Evolutionary conservation across 1,140 invertebrate genomes (phyloP).

Genomic region (Bactericera cockerelli): DNA sequence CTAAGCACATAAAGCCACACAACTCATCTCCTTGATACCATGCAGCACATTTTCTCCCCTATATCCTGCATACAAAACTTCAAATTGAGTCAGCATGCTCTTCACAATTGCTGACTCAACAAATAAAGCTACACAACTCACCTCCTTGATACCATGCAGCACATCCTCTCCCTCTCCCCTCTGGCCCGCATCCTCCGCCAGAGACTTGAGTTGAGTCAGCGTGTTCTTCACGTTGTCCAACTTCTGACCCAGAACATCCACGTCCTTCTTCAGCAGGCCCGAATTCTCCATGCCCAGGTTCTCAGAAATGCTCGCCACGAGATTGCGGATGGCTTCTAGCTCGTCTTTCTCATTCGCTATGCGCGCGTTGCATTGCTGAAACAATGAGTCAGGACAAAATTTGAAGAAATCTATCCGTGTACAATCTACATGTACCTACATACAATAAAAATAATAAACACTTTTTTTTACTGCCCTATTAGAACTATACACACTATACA

Average conservation of each 20-base stretch:
- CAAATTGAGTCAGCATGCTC: no score
- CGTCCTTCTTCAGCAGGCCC: constrained; percentile 51
- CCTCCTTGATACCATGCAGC: not conserved
- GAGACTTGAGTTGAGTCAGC: constrained; percentile 52
- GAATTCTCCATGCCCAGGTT: constrained; percentile 55
- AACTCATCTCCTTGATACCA: no score
- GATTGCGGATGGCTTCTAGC: constrained; percentile 56
- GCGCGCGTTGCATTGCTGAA: not conserved
- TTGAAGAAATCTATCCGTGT: no score
- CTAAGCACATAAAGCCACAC: constrained; percentile 57
- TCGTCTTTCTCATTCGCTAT: constrained; percentile 28
- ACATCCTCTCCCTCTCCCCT: not conserved
- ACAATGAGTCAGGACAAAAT: no score
- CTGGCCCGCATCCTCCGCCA: constrained; percentile 39
- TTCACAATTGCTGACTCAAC: no score
- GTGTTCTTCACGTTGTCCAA: constrained; percentile 57
- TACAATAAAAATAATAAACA: no score
- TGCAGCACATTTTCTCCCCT: no score
- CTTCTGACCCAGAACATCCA: constrained; percentile 53
- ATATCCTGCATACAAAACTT: no score
- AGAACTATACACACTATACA: no score
- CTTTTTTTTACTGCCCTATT: no score
- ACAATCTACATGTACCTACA: no score
- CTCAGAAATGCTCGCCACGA: constrained; percentile 56
- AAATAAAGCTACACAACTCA: no score